phyloP scores from a whole-genome alignment of 2,797 vertebrate genomes.

The Adrianichthys oophorus region DNA sequence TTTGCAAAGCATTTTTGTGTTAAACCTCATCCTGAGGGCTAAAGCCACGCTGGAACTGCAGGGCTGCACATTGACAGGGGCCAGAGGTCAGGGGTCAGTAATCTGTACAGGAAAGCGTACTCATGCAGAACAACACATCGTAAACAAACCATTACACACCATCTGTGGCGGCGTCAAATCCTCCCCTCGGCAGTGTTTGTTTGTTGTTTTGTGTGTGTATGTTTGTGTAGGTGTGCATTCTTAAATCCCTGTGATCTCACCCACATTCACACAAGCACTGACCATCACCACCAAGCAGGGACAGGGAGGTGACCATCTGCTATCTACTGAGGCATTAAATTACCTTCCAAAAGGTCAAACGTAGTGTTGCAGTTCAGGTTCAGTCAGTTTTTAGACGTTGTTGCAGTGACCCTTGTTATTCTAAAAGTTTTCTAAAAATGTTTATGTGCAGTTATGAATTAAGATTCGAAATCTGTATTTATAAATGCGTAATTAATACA shows the following conservation, averaged over 20 bases:
- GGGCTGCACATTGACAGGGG: slow-evolving; percentile 39
- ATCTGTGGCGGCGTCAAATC: slow-evolving; percentile 65
- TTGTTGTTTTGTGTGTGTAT: neutral
- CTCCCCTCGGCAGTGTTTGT: slow-evolving; percentile 22
- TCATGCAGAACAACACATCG: slow-evolving; percentile 60
- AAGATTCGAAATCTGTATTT: neutral
- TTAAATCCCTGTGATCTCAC: slow-evolving; percentile 37
- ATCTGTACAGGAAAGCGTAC: slow-evolving; percentile 62
- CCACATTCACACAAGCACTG: slow-evolving; percentile 38
- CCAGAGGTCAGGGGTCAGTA: slow-evolving; percentile 57
- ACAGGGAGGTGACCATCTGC: slow-evolving; percentile 66
- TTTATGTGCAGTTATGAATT: neutral
- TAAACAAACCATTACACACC: slow-evolving; percentile 76
- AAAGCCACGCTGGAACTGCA: slow-evolving; percentile 19
- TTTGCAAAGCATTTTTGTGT: slow-evolving; percentile 5
- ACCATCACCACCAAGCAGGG: slow-evolving; percentile 47
- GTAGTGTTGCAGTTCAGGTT: neutral
- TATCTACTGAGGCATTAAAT: slow-evolving; percentile 44
- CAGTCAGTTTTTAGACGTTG: neutral
- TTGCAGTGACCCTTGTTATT: neutral
- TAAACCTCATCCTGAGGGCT: slow-evolving; percentile 17
- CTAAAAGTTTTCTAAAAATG: neutral
- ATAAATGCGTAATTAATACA: neutral
- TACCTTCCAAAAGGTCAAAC: slow-evolving; percentile 45
- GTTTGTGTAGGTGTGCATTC: slow-evolving; percentile 33